Percentiles rank a stretch among this genome's conserved stretches.
Evolutionary conservation across 2,113 vertebrate genomes (phyloP).

Genomic region (Machaerirhynchus nigripectus): DNA sequence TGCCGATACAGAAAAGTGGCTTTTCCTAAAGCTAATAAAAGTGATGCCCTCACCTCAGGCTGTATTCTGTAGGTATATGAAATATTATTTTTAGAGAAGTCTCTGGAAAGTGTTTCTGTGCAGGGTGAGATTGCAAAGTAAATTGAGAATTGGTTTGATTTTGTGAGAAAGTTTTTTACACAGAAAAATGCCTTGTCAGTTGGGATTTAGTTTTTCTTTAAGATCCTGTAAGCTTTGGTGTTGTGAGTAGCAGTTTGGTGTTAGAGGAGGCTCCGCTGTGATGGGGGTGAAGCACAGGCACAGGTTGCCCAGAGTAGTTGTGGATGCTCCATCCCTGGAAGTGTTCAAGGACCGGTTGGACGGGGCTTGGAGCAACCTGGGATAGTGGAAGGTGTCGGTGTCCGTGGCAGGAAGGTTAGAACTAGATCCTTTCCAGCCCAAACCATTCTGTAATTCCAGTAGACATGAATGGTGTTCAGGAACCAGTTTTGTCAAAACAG

Average conservation of each 20-base stretch:
- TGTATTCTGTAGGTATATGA: background rate
- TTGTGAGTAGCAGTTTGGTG: background rate
- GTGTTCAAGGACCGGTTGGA: background rate
- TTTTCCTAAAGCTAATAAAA: background rate
- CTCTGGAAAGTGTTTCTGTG: background rate
- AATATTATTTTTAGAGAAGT: background rate
- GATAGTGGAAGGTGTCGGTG: background rate
- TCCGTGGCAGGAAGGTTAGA: background rate
- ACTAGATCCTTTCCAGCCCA: background rate
- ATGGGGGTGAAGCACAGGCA: rapidly evolving
- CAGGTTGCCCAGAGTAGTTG: background rate
- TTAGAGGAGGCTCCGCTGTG: rapidly evolving
- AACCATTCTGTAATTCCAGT: background rate
- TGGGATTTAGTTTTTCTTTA: background rate
- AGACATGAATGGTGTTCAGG: background rate
- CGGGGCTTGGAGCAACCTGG: background rate
- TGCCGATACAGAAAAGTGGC: rapidly evolving
- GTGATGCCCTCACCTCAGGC: rapidly evolving
- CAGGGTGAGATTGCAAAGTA: background rate
- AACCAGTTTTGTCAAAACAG: background rate
- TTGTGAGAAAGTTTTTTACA: background rate
- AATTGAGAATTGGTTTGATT: background rate
- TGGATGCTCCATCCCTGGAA: background rate
- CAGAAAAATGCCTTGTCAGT: background rate
- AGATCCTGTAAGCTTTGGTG: rapidly evolving